Base-by-base conservation (phyloP, 2,888 invertebrate genomes). In the Acronicta leporina region DNA sequence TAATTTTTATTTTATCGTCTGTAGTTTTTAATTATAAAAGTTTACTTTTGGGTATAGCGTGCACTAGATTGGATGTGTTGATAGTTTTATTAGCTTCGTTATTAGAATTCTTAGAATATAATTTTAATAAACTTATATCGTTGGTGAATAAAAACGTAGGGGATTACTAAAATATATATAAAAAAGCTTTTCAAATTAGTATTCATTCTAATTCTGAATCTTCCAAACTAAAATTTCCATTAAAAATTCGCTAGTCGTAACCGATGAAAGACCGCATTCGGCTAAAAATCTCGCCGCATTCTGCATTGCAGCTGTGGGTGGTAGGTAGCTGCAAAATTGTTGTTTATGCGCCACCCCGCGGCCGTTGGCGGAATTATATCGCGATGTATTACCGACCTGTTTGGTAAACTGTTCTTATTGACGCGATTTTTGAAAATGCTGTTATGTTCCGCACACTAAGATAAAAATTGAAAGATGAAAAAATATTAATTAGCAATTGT, bases 271-370 rank as follows among this genome's bases (percentile, higher is more conserved):
- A 65, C 78, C 56, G 73, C 73, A 73, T 75, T 77, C 64, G 62
- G 66, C 54, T 63, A 68, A 75, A 75, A 78, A 78, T 75, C 66
- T 57, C 68, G 60, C 59, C 78, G 78, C 68, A 79, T 58, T 70
- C 76, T 77, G 75, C 68, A 73, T 70, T 79, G 76, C 76, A 77
- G 77, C 64, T 69, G 66, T 64, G 65, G 63, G 68, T 56, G 68
- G 73, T 60, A 59, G 68, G 73, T 60, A 59, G 62, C 65, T 73
- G 78, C 79, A 75, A 82, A 85, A 84, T 81, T 80, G 83, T 84
- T 84, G 79, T 85, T 85, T 84, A 83, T 81, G 70, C 73, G 71
- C 64, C 70, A 62, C 73, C 76, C 70, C 57, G 64, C 68, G 67
- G 54, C 65, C 62, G 63, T 75, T 78, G 75, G 64, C 63, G 68